These are phyloP conservation scores for Bembecia ichneumoniformis DNA, from an alignment of 2,888 invertebrate species.

Conservation along the genomic window DNA sequence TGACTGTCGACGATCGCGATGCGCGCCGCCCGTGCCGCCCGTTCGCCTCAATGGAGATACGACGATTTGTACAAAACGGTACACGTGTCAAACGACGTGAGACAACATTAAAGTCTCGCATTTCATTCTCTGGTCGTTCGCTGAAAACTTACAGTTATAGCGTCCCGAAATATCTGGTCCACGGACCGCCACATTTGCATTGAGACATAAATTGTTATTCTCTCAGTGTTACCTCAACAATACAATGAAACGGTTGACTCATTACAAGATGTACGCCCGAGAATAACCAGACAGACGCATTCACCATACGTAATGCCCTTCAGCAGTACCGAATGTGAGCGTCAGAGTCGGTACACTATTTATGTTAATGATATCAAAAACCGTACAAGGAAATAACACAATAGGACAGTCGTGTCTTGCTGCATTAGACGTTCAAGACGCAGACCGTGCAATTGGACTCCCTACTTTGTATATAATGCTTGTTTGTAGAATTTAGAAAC, in stretches of 20 bases:
- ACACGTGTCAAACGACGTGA: slow-evolving; percentile 46
- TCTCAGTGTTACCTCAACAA: slow-evolving; percentile 4
- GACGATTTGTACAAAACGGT: slow-evolving; percentile 62
- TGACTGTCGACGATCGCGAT: slow-evolving; percentile 67
- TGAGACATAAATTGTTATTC: no score
- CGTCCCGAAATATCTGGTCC: no score
- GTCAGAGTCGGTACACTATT: slow-evolving; percentile 50
- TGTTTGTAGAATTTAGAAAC: slow-evolving; percentile 61
- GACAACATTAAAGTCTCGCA: slow-evolving; percentile 28
- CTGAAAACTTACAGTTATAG: background rate
- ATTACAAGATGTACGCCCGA: slow-evolving; percentile 4
- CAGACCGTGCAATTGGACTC: slow-evolving; percentile 54
- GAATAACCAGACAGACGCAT: background rate
- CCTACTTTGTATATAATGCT: slow-evolving; percentile 66
- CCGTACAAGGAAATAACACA: slow-evolving; percentile 66
- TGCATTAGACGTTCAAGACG: slow-evolving; percentile 58
- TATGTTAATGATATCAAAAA: slow-evolving; percentile 67
- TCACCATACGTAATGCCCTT: slow-evolving; percentile 16
- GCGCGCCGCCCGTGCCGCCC: slow-evolving; percentile 48
- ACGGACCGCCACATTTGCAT: no score
- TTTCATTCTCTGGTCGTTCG: slow-evolving; percentile 28
- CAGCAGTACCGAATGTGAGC: slow-evolving; percentile 53
- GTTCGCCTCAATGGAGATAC: slow-evolving; percentile 58
- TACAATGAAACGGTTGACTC: slow-evolving; percentile 2
- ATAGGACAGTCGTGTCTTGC: slow-evolving; percentile 65